These are phyloP conservation scores for Onychomys arenicola DNA, from an alignment of 2,797 vertebrate species.

Conservation along the genomic window DNA sequence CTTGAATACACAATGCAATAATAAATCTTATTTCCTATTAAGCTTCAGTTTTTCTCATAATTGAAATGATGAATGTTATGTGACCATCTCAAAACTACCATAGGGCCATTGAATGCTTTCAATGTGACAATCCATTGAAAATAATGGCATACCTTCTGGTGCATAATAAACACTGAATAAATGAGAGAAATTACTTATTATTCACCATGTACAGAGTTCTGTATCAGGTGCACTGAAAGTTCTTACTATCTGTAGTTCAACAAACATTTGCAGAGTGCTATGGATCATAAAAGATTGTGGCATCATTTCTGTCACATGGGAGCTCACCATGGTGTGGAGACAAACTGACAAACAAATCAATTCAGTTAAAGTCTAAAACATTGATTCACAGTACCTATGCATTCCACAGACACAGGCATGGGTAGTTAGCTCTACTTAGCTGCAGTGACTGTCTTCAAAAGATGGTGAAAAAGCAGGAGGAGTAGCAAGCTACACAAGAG, in stretches of 20 bases:
- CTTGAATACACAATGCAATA: neutral
- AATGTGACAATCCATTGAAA: neutral
- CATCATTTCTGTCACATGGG: neutral
- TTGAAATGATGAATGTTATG: neutral
- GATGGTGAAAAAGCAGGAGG: neutral
- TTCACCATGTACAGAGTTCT: neutral
- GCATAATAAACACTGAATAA: neutral
- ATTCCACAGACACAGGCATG: no score
- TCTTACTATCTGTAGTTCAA: neutral
- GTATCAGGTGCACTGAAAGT: neutral
- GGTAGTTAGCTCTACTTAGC: neutral
- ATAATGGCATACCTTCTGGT: neutral
- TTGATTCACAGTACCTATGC: accelerated
- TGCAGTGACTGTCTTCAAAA: neutral
- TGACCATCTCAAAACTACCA: neutral
- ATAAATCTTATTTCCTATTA: neutral
- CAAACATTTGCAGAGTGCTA: neutral
- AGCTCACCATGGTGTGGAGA: neutral
- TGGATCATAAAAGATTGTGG: neutral
- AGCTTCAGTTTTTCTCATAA: neutral
- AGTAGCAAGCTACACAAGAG: neutral
- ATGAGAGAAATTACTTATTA: neutral
- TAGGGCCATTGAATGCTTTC: neutral
- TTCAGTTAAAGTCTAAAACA: neutral
- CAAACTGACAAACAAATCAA: neutral